Base-by-base conservation (phyloP, 30 jellyfish, hydroid and myxozoan genomes). In the Turritopsis rubra region DNA sequence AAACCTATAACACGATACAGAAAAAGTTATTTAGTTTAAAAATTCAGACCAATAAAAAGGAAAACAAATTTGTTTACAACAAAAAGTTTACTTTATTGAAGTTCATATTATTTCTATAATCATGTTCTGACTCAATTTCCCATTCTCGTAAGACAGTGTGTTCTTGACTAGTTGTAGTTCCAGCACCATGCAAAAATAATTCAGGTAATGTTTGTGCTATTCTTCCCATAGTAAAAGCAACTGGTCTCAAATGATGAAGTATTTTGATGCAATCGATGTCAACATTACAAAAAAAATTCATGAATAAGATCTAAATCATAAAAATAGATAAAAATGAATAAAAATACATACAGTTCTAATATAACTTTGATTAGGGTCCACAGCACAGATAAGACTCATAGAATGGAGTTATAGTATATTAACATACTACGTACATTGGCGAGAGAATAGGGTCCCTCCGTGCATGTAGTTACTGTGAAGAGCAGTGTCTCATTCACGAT, bases 51-150 rank as follows among this genome's bases (percentile, higher is more conserved):
- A 3, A 41, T 3, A 41, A 29, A 24, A 78, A 16, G 19, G 29
- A 1, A 7, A 21, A 21, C 9, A 1, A 81, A 53, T 0, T 65
- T 52, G 3, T 0, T 21, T 16, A n/a, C 5, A 29, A 5, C 65
- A 30, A 75, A 76, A 20, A 21, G 0, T 70, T 23, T 83, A 91
- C 97, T 96, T 65, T 88, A 29, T 53, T 71, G 21, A 60, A 24
- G 66, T 85, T 83, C 88, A 79, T 71, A 77, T 91, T 91, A 75
- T 87, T 87, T 19, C 81, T 89, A 73, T 91, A 91, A 27, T 84
- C 85, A 81, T 91, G 97, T 54, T 75, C 84, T 7, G 97, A 91
- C 53, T 91, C 97, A 29, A 87, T 90, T 41, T 91, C 96, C 97
- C 97, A 91, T 0, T 83, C 82, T 66, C 96, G 83, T 28, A 91